These are phyloP conservation scores for Eurois occulta DNA, from an alignment of 2,888 invertebrate species.

Conservation along the genomic window DNA sequence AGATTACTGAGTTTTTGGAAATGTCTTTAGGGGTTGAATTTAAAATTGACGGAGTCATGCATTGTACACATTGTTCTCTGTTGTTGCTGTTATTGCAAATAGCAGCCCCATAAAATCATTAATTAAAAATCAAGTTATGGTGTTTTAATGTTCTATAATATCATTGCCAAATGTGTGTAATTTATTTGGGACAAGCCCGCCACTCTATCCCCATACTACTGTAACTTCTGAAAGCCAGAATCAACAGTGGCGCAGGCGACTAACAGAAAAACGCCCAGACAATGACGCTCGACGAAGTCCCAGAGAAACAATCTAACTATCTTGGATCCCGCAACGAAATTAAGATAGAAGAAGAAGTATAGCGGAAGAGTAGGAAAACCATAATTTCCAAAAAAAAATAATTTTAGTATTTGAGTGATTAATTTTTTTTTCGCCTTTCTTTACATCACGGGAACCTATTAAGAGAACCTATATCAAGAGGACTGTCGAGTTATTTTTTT, in stretches of 20 bases:
- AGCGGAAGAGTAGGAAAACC: no score
- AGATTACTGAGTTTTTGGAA: neutral
- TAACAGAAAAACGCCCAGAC: no score
- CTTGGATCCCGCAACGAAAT: no score
- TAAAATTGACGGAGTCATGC: neutral
- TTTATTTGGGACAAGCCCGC: no score
- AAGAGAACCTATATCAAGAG: no score
- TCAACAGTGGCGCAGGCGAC: no score
- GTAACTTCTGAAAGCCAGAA: no score
- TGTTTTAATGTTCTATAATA: neutral
- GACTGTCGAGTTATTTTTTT: neutral
- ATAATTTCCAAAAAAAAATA: no score
- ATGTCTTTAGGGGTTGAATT: neutral
- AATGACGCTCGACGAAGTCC: no score
- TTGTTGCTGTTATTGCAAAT: neutral
- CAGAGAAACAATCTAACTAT: no score
- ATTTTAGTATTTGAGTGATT: neutral
- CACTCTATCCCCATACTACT: no score
- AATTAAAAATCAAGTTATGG: neutral
- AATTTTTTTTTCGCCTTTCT: neutral
- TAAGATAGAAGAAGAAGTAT: no score
- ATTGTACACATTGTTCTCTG: neutral
- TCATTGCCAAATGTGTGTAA: neutral
- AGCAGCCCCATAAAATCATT: neutral
- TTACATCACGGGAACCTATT: neutral